A percentile compares a stretch with the other conserved stretches of the same genome.
Evolutionary conservation across 2,888 invertebrate species (phyloP).

Genomic region (Lithodes maja): DNA sequence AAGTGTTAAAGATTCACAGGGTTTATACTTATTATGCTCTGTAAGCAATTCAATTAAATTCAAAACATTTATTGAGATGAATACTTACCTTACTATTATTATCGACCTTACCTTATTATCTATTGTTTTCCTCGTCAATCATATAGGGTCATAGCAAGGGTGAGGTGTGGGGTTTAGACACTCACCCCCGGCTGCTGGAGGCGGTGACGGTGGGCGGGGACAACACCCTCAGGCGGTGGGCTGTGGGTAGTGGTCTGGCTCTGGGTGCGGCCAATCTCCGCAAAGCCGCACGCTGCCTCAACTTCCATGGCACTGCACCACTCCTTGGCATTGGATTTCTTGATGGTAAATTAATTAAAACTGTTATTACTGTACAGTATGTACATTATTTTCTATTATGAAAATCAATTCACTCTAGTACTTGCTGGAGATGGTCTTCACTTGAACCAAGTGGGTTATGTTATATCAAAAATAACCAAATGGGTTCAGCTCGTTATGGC

Average conservation of each 20-base stretch:
- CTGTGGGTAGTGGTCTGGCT: slow-evolving; percentile 73
- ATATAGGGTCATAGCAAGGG: slow-evolving; percentile 75
- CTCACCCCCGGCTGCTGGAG: slow-evolving; percentile 74
- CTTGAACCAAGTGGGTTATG: too few relatives aligned
- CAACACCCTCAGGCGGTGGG: slow-evolving; percentile 75
- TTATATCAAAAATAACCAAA: too few relatives aligned
- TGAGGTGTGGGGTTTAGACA: slow-evolving; percentile 75
- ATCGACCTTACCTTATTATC: not conserved
- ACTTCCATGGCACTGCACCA: slow-evolving; percentile 75
- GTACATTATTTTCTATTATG: too few relatives aligned
- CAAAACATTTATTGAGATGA: not conserved
- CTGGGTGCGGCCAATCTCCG: slow-evolving; percentile 73
- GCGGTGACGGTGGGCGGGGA: slow-evolving; percentile 76
- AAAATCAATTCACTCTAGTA: too few relatives aligned
- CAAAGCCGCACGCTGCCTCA: slow-evolving; percentile 74
- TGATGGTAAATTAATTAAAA: slow-evolving; percentile 73
- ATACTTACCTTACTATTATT: not conserved
- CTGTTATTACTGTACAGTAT: too few relatives aligned
- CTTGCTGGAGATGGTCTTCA: too few relatives aligned
- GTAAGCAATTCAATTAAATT: not conserved
- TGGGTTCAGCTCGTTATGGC: too few relatives aligned
- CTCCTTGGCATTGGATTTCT: slow-evolving; percentile 75
- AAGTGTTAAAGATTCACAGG: not conserved
- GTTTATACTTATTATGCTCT: not conserved
- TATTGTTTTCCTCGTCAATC: not conserved